Evolutionary conservation across 1,140 invertebrate genomes (phyloP).

Genomic region (Hyles vespertilio): DNA sequence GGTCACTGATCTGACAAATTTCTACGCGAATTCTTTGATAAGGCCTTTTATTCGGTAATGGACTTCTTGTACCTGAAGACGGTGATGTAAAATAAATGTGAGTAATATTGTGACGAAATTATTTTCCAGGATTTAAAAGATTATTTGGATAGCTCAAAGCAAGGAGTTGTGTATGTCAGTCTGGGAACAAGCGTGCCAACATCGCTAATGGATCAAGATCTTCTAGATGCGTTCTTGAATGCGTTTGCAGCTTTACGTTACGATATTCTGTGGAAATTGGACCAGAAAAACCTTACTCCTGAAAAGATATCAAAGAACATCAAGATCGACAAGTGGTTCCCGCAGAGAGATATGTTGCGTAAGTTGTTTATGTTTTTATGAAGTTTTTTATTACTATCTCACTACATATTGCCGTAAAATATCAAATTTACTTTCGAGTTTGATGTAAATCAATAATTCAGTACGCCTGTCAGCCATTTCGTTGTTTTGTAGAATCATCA

Average conservation of each 20-base stretch:
- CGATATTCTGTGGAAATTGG: conserved; percentile 67
- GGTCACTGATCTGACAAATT: too few relatives aligned
- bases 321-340: conserved; percentile 76
- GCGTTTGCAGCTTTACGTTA: conserved; percentile 58
- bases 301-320: conserved; percentile 66
- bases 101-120: too few relatives aligned
- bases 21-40: too few relatives aligned
- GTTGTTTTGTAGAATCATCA: too few relatives aligned
- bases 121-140: conserved; percentile 26
- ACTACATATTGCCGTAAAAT: too few relatives aligned
- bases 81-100: too few relatives aligned
- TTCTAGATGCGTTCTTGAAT: conserved; percentile 23
- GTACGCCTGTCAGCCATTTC: too few relatives aligned
- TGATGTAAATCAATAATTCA: too few relatives aligned
- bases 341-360: conserved; percentile 77
- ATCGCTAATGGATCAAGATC: conserved; percentile 16
- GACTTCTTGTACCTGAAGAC: too few relatives aligned
- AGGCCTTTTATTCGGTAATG: too few relatives aligned
- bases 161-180: conserved; percentile 40
- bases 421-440: too few relatives aligned
- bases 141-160: conserved; percentile 27
- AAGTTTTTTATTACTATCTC: too few relatives aligned
- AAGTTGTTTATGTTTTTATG: conserved; percentile 7
- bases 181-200: conserved; percentile 44
- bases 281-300: conserved; percentile 31